Evolutionary conservation across 2,888 invertebrate species (phyloP).

Genomic region (Blomia tropicalis): DNA sequence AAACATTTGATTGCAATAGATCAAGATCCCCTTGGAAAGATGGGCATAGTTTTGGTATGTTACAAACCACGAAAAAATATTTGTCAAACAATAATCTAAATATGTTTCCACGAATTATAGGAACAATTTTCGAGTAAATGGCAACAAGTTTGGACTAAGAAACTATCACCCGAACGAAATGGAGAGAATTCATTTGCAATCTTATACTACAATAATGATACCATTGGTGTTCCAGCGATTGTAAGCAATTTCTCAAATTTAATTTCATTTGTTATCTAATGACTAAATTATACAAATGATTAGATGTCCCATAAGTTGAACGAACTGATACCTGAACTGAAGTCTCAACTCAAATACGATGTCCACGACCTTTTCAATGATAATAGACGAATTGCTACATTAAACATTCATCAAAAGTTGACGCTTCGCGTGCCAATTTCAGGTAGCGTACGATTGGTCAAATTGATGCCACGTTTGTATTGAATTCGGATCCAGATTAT

Average conservation of each 20-base stretch:
- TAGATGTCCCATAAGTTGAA: constrained; percentile 12
- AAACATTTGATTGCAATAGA: constrained; percentile 78
- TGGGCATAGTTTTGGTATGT: constrained; percentile 54
- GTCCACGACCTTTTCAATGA: constrained; percentile 11
- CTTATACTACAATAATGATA: constrained; percentile 11
- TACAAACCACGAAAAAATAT: too few relatives aligned
- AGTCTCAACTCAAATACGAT: background rate
- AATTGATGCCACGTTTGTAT: constrained; percentile 12
- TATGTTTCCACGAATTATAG: too few relatives aligned
- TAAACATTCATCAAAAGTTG: background rate
- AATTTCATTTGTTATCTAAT: background rate
- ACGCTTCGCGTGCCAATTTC: background rate
- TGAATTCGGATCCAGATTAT: too few relatives aligned
- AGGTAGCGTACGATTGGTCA: constrained; percentile 16
- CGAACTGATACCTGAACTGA: constrained; percentile 6
- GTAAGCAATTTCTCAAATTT: background rate
- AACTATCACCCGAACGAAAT: constrained; percentile 13
- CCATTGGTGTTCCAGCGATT: constrained; percentile 14
- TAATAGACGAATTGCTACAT: background rate
- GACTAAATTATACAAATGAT: background rate
- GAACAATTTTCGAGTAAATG: too few relatives aligned
- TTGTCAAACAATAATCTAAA: background rate
- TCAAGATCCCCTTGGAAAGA: constrained; percentile 79
- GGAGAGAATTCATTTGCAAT: constrained; percentile 19
- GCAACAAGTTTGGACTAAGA: constrained; percentile 18